Evolutionary conservation across 2,113 vertebrate species (phyloP), one percentile per base, ranked within the genome.

Genomic region (Trichomycterus rosablanca): DNA sequence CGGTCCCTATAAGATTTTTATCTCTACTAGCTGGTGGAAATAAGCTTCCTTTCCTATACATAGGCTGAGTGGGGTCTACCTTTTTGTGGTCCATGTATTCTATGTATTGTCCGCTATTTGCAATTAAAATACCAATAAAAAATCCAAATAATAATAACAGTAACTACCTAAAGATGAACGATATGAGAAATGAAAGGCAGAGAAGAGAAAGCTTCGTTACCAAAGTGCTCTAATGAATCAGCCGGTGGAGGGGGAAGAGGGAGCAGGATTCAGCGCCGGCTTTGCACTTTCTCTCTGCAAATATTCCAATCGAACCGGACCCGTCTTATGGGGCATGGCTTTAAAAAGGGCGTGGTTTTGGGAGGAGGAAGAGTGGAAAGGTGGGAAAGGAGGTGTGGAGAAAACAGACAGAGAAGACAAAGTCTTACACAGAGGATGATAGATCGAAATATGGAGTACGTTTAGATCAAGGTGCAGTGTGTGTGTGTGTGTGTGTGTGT

Each of bases 231-330:
- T 28, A 56, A 56, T 39, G 52, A 57, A 20, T 65, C 63, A 65
- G 63, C 63, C 53, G 2, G 63, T 65, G 57, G 52, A 65, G 20
- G 80, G 81, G 55, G 82, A 83, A 75, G 82, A 79, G 44, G 83
- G 75, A 80, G 74, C 81, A 72, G 81, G 81, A 73, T 80, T 78
- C 78, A 70, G 68, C 79, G 78, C 78, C 66, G 78, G 79, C 77
- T 84, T 86, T 79, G 79, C 76, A 76, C 77, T 80, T 70, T 87
- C 86, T 83, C 81, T 85, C 83, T 85, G 85, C 80, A 86, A 81
- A 83, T 80, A 86, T 81, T 87, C 83, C 76, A 83, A 84, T 71
- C 81, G 80, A 52, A 81, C 78, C 1, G 83, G 85, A 75, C 76
- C 83, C 74, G 84, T 76, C 73, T 76, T 85, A 83, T 80, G 74